Evolutionary conservation across 2,113 vertebrate genomes (phyloP).

Genomic region (Mustela nigripes): DNA sequence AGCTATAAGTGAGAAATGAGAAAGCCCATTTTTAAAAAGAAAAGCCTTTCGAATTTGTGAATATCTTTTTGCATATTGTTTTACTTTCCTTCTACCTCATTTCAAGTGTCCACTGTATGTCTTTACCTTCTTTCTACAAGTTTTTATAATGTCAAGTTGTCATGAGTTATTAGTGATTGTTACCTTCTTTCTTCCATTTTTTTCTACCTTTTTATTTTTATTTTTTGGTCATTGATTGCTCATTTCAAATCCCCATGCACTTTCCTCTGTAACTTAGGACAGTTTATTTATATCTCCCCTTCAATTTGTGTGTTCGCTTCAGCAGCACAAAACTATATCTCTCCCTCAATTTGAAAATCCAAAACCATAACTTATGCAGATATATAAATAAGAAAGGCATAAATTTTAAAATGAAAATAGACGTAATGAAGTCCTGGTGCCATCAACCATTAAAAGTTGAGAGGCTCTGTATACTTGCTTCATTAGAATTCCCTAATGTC

Average conservation of each 20-base stretch:
- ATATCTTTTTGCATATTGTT: background rate
- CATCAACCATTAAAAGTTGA: background rate
- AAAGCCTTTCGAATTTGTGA: background rate
- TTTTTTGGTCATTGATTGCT: background rate
- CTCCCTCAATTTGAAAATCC: background rate
- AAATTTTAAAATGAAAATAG: slow-evolving; percentile 37
- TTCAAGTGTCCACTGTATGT: background rate
- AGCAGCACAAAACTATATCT: background rate
- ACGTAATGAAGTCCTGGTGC: background rate
- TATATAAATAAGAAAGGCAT: background rate
- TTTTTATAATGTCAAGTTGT: background rate
- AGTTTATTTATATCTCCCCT: background rate
- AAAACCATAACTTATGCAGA: background rate
- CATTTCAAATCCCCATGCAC: background rate
- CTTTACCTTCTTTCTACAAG: background rate
- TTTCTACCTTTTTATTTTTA: background rate
- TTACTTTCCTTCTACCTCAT: background rate
- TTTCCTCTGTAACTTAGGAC: background rate
- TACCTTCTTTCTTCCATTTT: background rate
- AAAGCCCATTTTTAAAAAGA: background rate
- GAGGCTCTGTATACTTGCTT: background rate
- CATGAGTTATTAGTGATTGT: background rate
- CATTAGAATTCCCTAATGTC: background rate
- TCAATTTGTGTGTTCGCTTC: too few species aligned
- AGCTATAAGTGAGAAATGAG: background rate